Base-by-base conservation (phyloP, 2,797 vertebrate species). In the Gallirallus australis region DNA sequence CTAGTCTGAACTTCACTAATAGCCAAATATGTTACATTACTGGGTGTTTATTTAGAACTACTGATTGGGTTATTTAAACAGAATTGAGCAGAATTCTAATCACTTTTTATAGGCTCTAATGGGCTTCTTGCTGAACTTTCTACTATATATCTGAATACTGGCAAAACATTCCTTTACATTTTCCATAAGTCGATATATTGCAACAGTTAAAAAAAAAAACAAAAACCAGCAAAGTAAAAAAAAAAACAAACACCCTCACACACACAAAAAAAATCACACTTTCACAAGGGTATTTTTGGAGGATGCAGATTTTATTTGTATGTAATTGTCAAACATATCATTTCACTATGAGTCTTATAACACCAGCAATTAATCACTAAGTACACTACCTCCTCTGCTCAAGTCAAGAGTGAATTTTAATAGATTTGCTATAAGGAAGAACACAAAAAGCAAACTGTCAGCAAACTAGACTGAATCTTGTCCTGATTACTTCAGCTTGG, bases 401-500 rank as follows among this genome's bases (percentile, higher is more conserved):
- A 68, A 89, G 45, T n/a, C 9, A 4, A 4, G 37, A 59, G 28
- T 33, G 53, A 86, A 86, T 83, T 80, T 90, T 77, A 83, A 94
- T 40, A 78, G 68, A 61, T 63, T 87, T 79, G 82, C 71, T 77
- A 57, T 57, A 88, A 69, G 60, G 78, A 94, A 70, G 48, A 35
- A 64, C 65, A 25, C 25, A 93, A 54, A 86, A 82, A 90, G 54
- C 48, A 77, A 96, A 84, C 37, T 65, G 77, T 89, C 82, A 90
- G 81, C 76, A 92, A 94, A 95, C 65, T 50, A 59, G 78, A 93
- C 87, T 68, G 77, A 94, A 85, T 95, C 66, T 89, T 89, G 91
- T n/a, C 95, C 90, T 77, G 71, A 92, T 95, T 93, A 95, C 76
- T 94, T 95, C 89, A 96, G 75, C 53, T 92, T 95, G 71, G 73